Evolutionary conservation across 2,888 invertebrate genomes (phyloP).

Genomic region (Sisyra terminalis): DNA sequence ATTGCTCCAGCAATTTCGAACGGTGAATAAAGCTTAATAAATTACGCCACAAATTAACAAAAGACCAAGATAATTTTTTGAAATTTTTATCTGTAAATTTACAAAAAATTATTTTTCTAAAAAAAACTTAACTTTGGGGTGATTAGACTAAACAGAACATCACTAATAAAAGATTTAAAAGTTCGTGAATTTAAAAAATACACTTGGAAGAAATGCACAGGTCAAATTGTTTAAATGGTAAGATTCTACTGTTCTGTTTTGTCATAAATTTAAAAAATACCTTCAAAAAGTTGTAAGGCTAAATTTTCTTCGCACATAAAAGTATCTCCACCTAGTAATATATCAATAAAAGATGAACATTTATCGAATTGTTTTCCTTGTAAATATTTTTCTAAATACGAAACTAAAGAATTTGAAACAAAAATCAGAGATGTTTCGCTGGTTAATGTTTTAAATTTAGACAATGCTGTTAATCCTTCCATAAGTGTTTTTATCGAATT

Average conservation of each 20-base stretch:
- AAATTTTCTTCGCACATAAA: conserved; percentile 6
- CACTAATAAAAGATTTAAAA: too few relatives aligned
- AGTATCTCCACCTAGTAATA: conserved; percentile 1
- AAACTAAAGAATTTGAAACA: neutral
- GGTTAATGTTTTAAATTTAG: neutral
- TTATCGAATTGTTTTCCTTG: neutral
- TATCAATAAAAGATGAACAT: neutral
- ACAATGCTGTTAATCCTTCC: neutral
- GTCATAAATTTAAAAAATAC: neutral
- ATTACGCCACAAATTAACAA: neutral
- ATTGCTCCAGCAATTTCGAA: neutral
- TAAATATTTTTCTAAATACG: neutral
- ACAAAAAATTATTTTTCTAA: too few relatives aligned
- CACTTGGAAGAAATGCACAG: too few relatives aligned
- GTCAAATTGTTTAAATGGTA: too few relatives aligned
- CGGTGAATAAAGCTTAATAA: neutral
- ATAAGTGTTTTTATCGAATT: conserved; percentile 17
- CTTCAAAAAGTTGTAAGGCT: conserved; percentile 3
- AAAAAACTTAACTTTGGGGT: too few relatives aligned
- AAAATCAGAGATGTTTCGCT: neutral
- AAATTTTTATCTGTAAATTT: neutral
- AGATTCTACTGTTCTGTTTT: too few relatives aligned
- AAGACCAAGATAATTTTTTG: conserved; percentile 4
- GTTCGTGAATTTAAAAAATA: too few relatives aligned
- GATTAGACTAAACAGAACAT: too few relatives aligned